Evolutionary conservation across 2,113 vertebrate genomes (phyloP), one percentile per base, ranked within the genome.

Genomic region (Engraulis encrasicolus): DNA sequence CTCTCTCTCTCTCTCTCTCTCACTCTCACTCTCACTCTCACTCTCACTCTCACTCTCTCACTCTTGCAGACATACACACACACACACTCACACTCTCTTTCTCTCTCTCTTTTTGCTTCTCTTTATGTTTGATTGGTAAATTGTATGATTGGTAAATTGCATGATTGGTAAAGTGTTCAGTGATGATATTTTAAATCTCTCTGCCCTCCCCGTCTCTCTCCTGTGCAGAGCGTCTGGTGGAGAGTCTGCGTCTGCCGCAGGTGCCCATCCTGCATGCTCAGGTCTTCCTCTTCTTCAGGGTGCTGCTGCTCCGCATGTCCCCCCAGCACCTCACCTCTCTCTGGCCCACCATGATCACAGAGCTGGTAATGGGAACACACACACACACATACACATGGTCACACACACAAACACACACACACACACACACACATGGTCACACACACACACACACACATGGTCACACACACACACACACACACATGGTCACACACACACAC

Each of bases 261-360:
- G 98, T 99, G 91, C 98, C 98, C 89, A 99, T 98, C 81, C 97
- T 99, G 88, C 98, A 99, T 61, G 98, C 98, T 87, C 98, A 99
- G 95, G 98, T 99, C 90, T 99, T 99, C 94, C 96, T 99, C 91
- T 99, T 99, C 94, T 99, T 99, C 93, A 96, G 98, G 93, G 98
- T 99, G 50, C 93, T 99, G 89, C 96, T 99, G 89, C 95, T 99
- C 90, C 96, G 98, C 91, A 98, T 99, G 95, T 99, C 98, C 81
- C 98, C 98, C 23, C 14, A 36, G 27, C 1, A n/a, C 6, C 52
- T 14, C n/a, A 20, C 50, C 15, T 52, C 50, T 0, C 50, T 52
- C 15, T 52, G 50, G 50, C 50, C 50, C 50, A 52, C 14, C 14
- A 52, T 52, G 50, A 52, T 52, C 14, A 52, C 12, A 1, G 18